A percentile compares a stretch with the other conserved stretches of the same genome.
These are phyloP conservation scores for Drosophila malerkotliana DNA, from an alignment of 1,140 invertebrate genomes.

Conservation along the genomic window DNA sequence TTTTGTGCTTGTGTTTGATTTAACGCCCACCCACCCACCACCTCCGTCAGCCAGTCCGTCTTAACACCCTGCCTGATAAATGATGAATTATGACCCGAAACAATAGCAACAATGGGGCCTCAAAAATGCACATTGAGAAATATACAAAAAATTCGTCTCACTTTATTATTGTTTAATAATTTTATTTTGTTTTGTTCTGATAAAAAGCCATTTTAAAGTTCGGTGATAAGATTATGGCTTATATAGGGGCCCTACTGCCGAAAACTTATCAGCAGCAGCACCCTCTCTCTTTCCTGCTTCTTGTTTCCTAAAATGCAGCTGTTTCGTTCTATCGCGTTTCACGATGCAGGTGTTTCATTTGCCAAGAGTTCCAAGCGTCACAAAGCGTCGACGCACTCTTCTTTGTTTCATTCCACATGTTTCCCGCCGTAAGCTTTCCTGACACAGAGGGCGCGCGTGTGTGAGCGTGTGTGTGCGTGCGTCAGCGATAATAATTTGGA, in stretches of 20 bases:
- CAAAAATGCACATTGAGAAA: constrained; percentile 17
- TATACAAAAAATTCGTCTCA: constrained; percentile 7
- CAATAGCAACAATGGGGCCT: background rate
- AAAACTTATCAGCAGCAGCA: constrained; percentile 19
- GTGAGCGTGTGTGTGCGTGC: constrained; percentile 23
- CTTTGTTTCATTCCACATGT: constrained; percentile 3
- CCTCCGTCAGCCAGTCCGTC: constrained; percentile 12
- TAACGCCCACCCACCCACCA: constrained; percentile 41
- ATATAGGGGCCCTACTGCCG: background rate
- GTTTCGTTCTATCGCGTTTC: constrained; percentile 1
- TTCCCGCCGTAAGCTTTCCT: background rate
- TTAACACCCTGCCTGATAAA: constrained; percentile 9
- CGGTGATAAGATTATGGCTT: constrained; percentile 32
- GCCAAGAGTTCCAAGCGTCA: constrained; percentile 16
- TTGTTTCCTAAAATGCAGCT: constrained; percentile 14
- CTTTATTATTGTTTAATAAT: constrained; percentile 11
- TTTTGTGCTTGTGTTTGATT: constrained; percentile 61
- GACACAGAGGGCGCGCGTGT: background rate
- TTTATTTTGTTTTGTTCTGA: constrained; percentile 2
- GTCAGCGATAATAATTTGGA: constrained; percentile 56
- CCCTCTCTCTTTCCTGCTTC: background rate
- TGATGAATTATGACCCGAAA: constrained; percentile 25
- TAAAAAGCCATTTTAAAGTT: constrained; percentile 36
- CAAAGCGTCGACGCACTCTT: constrained; percentile 41
- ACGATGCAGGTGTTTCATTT: constrained; percentile 19